Base-by-base conservation (phyloP, 2,797 vertebrate genomes). In the Ctenopoma kingsleyae region DNA sequence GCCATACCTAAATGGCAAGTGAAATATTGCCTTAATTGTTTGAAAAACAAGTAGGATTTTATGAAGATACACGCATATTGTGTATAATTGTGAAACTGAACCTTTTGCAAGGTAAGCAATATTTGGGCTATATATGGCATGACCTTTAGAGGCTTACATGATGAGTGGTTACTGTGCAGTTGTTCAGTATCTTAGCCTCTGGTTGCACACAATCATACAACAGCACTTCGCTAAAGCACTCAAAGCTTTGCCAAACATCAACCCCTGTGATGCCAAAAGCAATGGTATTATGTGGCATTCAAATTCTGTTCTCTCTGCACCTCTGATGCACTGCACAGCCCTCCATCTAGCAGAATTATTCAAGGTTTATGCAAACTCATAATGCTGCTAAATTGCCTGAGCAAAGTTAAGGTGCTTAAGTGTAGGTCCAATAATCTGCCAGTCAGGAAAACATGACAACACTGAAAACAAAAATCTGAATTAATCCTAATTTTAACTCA, bases 281-380 rank as follows among this genome's bases (percentile, higher is more conserved):
- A 54, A 57, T 70, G 56, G 58, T 64, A 54, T 72, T 77, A 74
- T 52, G 52, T 71, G 36, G 25, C 65, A 59, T 71, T 84, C 43
- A 65, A 54, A 74, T 66, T 52, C 11, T 27, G 54, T 47, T 58
- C 38, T 40, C 50, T 56, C 38, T 57, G 17, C 70, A 55, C 60
- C 69, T 56, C 59, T 16, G 53, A 71, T 52, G 43, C 63, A 36
- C 64, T 30, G 23, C 71, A 30, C 56, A 55, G 6, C 19, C 32
- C 52, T 76, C 56, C 54, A 68, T 67, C 68, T 36, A 57, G 71
- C 6, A 55, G 58, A 50, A 82, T 80, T 72, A 63, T 72, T 66
- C 49, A 66, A 78, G 54, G 72, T 84, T 86, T 82, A 81, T 81
- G 79, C 69, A 75, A 80, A 82, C 67, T 60, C 70, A 69, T 79